Evolutionary conservation across 2,113 vertebrate species (phyloP), one percentile per base, ranked within the genome.

Genomic region (Rhinichthys klamathensis): DNA sequence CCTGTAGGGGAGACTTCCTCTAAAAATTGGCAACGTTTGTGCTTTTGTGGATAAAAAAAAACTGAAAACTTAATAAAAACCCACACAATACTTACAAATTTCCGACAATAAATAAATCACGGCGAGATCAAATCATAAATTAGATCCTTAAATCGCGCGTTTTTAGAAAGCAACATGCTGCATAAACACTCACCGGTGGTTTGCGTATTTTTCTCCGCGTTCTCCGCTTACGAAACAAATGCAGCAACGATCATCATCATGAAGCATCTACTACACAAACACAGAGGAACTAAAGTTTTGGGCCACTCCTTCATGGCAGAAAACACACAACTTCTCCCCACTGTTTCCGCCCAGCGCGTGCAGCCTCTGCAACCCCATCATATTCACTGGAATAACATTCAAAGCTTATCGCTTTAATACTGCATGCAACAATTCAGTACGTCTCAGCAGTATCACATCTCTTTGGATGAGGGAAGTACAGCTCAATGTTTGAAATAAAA

Each of bases 291-390:
- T 72, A 30, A 38, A 70, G 60, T 30, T 80, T 46, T 80, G 81
- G 79, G 87, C 87, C 89, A 87, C 89, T 76, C 89, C 87, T 87
- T 79, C 79, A 41, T 80, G 30, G 65, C 79, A 41, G 58, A 80
- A 49, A 79, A 69, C 58, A 58, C 63, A 51, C 30, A 85, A 74
- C 70, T 82, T 82, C 79, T 84, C 74, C 27, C 13, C 69, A n/a
- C 58, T n/a, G 74, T 83, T 88, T 88, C 89, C 87, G 87, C 84
- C 82, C 49, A 41, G 38, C 46, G 70, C 27, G 76, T 35, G 49
- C 38, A 8, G 54, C 54, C 3, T 23, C 61, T 25, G 23, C 75
- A 63, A 63, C 30, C 38, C 4, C n/a, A 70, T 70, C 81, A 58
- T 11, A 56, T 11, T 25, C 44, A 38, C 21, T 56, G 81, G 1